phyloP scores from a whole-genome alignment of 2,888 invertebrate species.

The Clostera curtula region DNA sequence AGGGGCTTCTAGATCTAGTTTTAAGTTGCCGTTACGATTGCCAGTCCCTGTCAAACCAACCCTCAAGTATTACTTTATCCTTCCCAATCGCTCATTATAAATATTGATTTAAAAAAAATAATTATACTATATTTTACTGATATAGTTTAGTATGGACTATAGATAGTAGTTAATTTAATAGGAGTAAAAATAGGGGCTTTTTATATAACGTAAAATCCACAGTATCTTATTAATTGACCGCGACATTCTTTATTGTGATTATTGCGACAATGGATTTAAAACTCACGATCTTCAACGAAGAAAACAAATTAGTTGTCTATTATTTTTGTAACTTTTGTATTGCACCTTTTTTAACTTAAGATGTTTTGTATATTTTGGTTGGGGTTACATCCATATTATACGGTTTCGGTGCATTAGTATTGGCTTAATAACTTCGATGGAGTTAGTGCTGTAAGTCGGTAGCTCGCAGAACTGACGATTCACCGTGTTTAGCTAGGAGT shows the following conservation, averaged over 20 bases:
- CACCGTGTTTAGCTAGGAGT: conserved; percentile 43
- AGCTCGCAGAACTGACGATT: conserved; percentile 18
- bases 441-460: not conserved
- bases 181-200: conserved; percentile 60
- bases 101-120: conserved; percentile 28
- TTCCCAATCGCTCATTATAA: conserved; percentile 14
- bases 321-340: conserved; percentile 33
- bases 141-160: conserved; percentile 57
- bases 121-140: conserved; percentile 49
- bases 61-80: conserved; percentile 23
- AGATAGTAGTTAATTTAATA: conserved; percentile 65
- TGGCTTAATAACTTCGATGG: too few species aligned
- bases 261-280: conserved; percentile 24
- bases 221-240: conserved; percentile 16
- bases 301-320: conserved; percentile 28
- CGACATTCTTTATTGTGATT: conserved; percentile 32
- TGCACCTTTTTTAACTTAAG: conserved; percentile 32
- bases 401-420: conserved; percentile 23
- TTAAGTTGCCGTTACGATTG: too few species aligned
- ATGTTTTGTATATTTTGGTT: conserved; percentile 50
- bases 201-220: conserved; percentile 26
- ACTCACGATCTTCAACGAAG: conserved; percentile 34
- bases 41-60: not conserved
- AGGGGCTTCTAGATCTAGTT: too few species aligned
- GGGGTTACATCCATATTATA: conserved; percentile 30